Base-by-base conservation (phyloP, 1,140 invertebrate genomes). In the Atopsyche davidsoni region DNA sequence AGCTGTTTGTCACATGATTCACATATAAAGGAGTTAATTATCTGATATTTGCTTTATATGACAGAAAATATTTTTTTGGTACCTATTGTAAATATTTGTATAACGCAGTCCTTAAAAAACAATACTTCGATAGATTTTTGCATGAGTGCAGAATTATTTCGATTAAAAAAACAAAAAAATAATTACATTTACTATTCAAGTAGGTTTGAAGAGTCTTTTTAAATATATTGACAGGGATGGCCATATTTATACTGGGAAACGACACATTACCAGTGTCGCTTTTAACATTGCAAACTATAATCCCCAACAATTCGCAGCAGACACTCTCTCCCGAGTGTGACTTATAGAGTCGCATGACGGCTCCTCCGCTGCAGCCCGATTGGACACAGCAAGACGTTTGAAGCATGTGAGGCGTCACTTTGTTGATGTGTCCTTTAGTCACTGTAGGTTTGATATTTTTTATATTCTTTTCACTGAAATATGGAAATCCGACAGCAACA, bases 371-470 rank as follows among this genome's bases (percentile, higher is more conserved):
- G 45, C 71, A 70, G 2, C 79, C 78, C n/a, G 72, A 76, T 57
- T 79, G 76, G 7, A 78, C 69, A 59, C 76, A 79, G 59, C 79
- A 80, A 4, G 76, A 77, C 11, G 76, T 78, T 57, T 79, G 76
- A 36, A 81, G 58, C 67, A 77, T 70, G 43, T 66, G 70, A 0
- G 65, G 57, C 16, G 69, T 70, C 24, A 66, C 63, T 38, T 68
- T 75, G 44, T 72, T 75, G 3, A 79, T 60, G 46, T 72, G 67
- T 18, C 78, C 78, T 13, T 61, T 62, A 4, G 75, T 77, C 9
- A 78, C 63, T 0, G 73, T 77, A 2, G 77, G 71, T 38, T 59
- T 62, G 14, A 73, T 43, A 23, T 67, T 60, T 19, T 65, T 57
- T 4, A 69, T 44, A 32, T 67, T 62, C 2, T 55, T 60, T 54